Evolutionary conservation across 2,888 invertebrate genomes (phyloP).

Genomic region (Euplagia quadripunctaria): DNA sequence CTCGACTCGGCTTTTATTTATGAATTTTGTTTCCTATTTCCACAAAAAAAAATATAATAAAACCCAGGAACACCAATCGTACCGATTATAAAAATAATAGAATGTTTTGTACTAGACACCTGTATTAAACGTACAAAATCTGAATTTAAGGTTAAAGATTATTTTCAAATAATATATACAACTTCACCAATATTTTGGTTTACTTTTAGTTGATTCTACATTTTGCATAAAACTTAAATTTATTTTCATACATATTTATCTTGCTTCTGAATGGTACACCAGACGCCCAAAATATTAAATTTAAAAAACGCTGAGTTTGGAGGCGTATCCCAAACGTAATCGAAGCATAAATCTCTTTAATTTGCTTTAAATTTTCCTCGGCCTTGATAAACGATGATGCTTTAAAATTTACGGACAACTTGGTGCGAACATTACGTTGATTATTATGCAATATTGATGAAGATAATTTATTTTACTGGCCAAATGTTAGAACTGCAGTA

Average conservation of each 20-base stretch:
- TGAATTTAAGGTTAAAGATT: too few relatives aligned
- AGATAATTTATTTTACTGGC: not conserved
- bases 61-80: too few relatives aligned
- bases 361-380: slow-evolving; percentile 46
- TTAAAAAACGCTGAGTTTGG: slow-evolving; percentile 46
- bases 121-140: too few relatives aligned
- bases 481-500: not conserved
- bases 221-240: too few relatives aligned
- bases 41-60: too few relatives aligned
- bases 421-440: slow-evolving; percentile 8
- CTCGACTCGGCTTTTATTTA: too few relatives aligned
- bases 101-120: too few relatives aligned
- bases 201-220: too few relatives aligned
- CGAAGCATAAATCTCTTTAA: slow-evolving; percentile 52
- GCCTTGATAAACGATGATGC: slow-evolving; percentile 39
- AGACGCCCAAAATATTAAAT: slow-evolving; percentile 46
- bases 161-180: too few relatives aligned
- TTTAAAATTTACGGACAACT: slow-evolving; percentile 31
- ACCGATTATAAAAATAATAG: too few relatives aligned
- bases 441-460: slow-evolving; percentile 16
- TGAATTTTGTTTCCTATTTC: too few relatives aligned
- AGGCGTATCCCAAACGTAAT: slow-evolving; percentile 46
- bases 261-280: slow-evolving; percentile 38
- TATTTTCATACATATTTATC: slow-evolving; percentile 37
- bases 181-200: too few relatives aligned